Evolutionary conservation across 2,888 invertebrate genomes (phyloP), one percentile per base, ranked within the genome.

Genomic region (Lumbricus terrestris): DNA sequence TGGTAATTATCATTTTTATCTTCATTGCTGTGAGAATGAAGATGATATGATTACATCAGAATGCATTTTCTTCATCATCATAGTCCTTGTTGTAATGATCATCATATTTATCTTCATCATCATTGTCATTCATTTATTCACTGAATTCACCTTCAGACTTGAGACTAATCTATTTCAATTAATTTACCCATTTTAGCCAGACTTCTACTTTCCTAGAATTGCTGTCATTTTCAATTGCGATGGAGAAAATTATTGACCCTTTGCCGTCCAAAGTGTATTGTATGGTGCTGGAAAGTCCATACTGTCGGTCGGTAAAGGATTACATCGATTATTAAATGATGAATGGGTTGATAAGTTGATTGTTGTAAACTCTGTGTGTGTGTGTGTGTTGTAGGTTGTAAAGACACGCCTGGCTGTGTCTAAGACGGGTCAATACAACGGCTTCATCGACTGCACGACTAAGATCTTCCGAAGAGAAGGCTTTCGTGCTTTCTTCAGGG

Each of bases 401-500:
- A 99, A 99, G 96, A 99, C 99, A 40, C 96, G 99, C 94, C 96
- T 99, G 94, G 99, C 99, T 82, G 96, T 99, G 93, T 96, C 99
- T 90, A 98, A 97, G 95, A 99, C 99, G 0, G 99, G 99, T 33
- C 95, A 95, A 93, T 97, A 99, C 92, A 92, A 91, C 89, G 94
- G 94, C 1, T 93, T 99, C 92, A 94, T 96, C 42, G 98, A 99
- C 95, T 98, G 99, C 91, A 98, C 97, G 1, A 96, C 96, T 91
- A 98, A 98, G 95, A 98, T 99, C 93, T 98, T 97, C 95, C 96
- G 95, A 83, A 96, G 96, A 90, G 99, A 99, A 95, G 99, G 99
- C 38, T 93, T 97, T 90, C 96, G 96, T 92, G 97, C 97, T 94
- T 99, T 99, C 96, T 99, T 99, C 95, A 96, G 98, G 94, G 99